A percentile compares a stretch with the other conserved stretches of the same genome.
Conservation (phyloP, 2,888 invertebrate genomes). For the Phyllotreta cruciferae region DNA sequence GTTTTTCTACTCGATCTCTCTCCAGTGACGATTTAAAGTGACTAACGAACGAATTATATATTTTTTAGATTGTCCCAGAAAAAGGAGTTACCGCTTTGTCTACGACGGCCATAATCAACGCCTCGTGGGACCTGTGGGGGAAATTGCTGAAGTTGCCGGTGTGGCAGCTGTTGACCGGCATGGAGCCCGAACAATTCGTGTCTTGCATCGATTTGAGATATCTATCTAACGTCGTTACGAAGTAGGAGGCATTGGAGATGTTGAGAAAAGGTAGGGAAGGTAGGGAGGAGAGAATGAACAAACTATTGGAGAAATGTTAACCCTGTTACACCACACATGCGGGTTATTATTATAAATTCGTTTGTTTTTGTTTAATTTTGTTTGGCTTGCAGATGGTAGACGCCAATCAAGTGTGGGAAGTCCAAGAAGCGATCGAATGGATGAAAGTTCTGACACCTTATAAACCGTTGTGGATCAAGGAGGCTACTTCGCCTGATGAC, state of each 20-base stretch:
- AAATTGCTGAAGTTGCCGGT: conserved; percentile 83
- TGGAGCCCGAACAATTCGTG: conserved; percentile 85
- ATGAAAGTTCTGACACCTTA: conserved; percentile 78
- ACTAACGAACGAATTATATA: too few relatives aligned
- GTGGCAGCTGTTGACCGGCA: conserved; percentile 84
- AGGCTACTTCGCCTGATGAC: conserved; percentile 92
- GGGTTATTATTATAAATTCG: conserved; percentile 63
- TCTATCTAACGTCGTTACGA: conserved; percentile 83
- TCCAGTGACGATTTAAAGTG: too few relatives aligned
- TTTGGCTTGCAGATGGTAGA: conserved; percentile 83
- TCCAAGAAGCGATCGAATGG: conserved; percentile 85
- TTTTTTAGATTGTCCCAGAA: conserved; percentile 92
- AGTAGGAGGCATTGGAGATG: conserved; percentile 79
- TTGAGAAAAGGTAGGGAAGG: conserved; percentile 66
- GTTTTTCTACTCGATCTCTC: too few relatives aligned
- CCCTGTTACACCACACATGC: conserved; percentile 90
- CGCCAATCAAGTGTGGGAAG: conserved; percentile 90
- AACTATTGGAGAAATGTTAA: conserved; percentile 73
- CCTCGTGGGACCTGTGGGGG: conserved; percentile 93
- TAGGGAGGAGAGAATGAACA: conserved; percentile 70
- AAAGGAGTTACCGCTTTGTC: conserved; percentile 90
- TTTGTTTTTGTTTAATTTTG: conserved; percentile 75
- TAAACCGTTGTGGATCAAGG: conserved; percentile 88
- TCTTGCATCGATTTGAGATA: conserved; percentile 86
- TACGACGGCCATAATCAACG: conserved; percentile 86